Base-by-base conservation (phyloP, 1,140 invertebrate species). In the Zaprionus davidi region DNA sequence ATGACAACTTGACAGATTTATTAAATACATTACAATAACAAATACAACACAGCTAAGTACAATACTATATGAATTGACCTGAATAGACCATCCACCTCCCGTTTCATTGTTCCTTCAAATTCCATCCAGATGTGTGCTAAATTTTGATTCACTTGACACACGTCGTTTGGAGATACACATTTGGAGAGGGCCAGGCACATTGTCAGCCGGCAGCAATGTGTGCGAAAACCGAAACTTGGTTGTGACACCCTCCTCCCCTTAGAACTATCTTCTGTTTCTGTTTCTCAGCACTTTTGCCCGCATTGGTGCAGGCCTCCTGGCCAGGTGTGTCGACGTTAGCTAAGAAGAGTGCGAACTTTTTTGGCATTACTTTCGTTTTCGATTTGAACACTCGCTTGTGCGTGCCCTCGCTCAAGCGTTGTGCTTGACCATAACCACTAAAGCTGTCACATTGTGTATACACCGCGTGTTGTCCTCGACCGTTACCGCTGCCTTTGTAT, bases 401-500 rank as follows among this genome's bases (percentile, higher is more conserved):
- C 55, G 73, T 90, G 84, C 83, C 83, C 83, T 88, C 80, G 75
- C 66, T 90, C 74, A 85, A 88, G 81, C 84, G 81, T 74, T 85
- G 84, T 71, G 84, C 85, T 88, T 88, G 85, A 88, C 85, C 85
- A 88, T 88, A 88, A 88, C 85, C 85, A 88, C 79, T 88, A 88
- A 90, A 88, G 73, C 71, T 88, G 85, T 88, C 85, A 88, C 85
- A 88, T 90, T 88, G 85, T 86, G 81, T 88, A 88, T 85, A 90
- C 78, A 81, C 85, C 84, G 85, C 81, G 85, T 88, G 81, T 80
- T 79, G 84, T 85, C 85, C 84, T 90, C 84, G 85, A 76, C 63
- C 78, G 22, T 17, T 55, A 57, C 59, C 24, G 20, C 58, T 60
- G 76, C 44, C 66, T 60, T 74, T 79, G 26, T 34, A 53, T 49